Percentiles rank a stretch among this genome's conserved stretches.
These are phyloP conservation scores for Caenorhabditis drosophilae DNA, from an alignment of 2,888 invertebrate species.

Conservation along the genomic window DNA sequence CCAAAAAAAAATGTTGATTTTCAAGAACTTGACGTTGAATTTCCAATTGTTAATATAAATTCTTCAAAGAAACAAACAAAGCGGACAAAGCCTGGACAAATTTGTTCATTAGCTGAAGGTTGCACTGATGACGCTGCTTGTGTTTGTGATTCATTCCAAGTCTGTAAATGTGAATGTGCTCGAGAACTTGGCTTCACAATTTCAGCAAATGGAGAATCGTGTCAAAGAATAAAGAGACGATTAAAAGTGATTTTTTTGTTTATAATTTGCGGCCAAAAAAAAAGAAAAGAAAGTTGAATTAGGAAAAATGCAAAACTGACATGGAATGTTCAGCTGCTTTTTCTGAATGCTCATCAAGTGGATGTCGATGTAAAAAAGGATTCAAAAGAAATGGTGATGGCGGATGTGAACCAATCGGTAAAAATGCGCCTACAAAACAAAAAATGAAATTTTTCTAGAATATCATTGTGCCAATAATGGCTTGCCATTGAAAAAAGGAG, in stretches of 20 bases:
- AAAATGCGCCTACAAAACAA: too few relatives aligned
- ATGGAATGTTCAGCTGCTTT: conserved; percentile 66
- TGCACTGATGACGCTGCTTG: conserved; percentile 60
- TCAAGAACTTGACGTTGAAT: too few relatives aligned
- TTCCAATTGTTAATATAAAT: conserved; percentile 6
- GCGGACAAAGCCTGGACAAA: conserved; percentile 39
- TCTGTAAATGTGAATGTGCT: conserved; percentile 58
- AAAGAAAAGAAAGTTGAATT: conserved; percentile 14
- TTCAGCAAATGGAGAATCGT: conserved; percentile 51
- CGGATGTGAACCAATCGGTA: conserved; percentile 63
- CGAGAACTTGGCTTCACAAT: conserved; percentile 60
- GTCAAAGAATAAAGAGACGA: conserved; percentile 54
- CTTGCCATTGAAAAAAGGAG: conserved; percentile 48
- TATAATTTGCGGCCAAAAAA: conserved; percentile 3
- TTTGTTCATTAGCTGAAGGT: conserved; percentile 31
- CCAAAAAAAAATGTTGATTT: neutral
- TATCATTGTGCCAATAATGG: conserved; percentile 58
- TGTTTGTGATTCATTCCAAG: conserved; percentile 41
- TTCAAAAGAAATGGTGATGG: conserved; percentile 66
- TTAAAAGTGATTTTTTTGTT: conserved; percentile 56
- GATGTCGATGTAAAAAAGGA: conserved; percentile 64
- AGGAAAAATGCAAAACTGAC: conserved; percentile 64
- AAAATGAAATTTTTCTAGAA: conserved; percentile 42
- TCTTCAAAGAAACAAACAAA: conserved; percentile 12
- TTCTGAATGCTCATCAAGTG: conserved; percentile 62